Evolutionary conservation across 2,797 vertebrate species (phyloP).

Genomic region (Hapalemur alaotrensis): DNA sequence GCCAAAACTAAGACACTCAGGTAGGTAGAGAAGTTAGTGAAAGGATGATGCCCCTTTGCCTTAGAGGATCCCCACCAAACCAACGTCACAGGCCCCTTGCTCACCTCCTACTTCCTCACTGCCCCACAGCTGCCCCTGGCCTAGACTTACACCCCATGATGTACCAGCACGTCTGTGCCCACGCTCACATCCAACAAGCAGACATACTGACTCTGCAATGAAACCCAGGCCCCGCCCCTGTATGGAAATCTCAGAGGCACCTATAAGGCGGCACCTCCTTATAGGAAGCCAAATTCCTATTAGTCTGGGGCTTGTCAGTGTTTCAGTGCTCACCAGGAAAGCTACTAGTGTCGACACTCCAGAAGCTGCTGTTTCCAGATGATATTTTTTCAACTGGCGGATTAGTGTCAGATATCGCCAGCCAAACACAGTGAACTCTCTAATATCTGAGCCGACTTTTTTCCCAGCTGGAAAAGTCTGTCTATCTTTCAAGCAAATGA

Average conservation of each 20-base stretch:
- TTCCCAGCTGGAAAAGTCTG: conserved; percentile 5
- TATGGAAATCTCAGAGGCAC: neutral
- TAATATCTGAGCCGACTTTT: neutral
- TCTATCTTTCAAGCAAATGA: conserved; percentile 40
- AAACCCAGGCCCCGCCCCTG: neutral
- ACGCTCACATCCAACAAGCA: neutral
- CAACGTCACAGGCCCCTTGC: neutral
- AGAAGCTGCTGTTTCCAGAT: neutral
- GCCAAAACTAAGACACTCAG: neutral
- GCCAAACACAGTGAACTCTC: conserved; percentile 41
- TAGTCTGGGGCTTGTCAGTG: neutral
- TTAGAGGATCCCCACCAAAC: neutral
- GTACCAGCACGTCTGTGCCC: neutral
- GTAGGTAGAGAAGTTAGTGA: neutral
- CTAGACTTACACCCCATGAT: neutral
- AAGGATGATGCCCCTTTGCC: neutral
- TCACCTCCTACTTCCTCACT: neutral
- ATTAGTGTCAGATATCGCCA: neutral
- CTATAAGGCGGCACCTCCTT: too few relatives aligned
- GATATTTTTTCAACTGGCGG: neutral
- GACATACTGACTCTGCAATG: neutral
- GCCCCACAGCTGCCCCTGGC: too few relatives aligned
- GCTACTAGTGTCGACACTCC: neutral
- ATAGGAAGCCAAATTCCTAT: neutral
- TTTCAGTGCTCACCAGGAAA: neutral